These are phyloP conservation scores for Diaphora mendica DNA, from an alignment of 2,888 invertebrate species.

Conservation along the genomic window DNA sequence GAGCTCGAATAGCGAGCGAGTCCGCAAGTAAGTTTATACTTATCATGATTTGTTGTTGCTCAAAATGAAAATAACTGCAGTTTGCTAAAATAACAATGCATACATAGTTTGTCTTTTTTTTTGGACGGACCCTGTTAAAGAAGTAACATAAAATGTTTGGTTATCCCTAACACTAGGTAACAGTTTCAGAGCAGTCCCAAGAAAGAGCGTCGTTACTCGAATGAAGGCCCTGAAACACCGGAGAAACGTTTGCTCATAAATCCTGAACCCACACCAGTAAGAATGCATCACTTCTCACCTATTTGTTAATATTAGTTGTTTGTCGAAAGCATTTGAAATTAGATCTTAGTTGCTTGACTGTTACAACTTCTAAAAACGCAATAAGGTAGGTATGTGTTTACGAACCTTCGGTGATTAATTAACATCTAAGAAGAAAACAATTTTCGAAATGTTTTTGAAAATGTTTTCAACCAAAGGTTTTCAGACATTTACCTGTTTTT, in stretches of 20 bases:
- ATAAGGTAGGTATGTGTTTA: neutral
- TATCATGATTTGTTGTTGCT: constrained; percentile 30
- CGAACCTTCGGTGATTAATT: constrained; percentile 27
- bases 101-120: constrained; percentile 11
- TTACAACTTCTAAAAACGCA: constrained; percentile 26
- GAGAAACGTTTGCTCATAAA: constrained; percentile 85
- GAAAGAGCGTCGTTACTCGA: constrained; percentile 82
- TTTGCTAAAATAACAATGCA: constrained; percentile 1
- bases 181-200: constrained; percentile 84
- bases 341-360: constrained; percentile 40
- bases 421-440: neutral
- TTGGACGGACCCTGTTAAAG: constrained; percentile 46
- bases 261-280: constrained; percentile 84
- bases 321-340: constrained; percentile 26
- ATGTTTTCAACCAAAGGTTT: constrained; percentile 36
- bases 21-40: constrained; percentile 16
- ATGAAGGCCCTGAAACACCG: constrained; percentile 78
- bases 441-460: neutral
- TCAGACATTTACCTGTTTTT: constrained; percentile 26
- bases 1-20: constrained; percentile 12
- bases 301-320: constrained; percentile 34
- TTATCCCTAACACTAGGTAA: constrained; percentile 73
- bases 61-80: constrained; percentile 28
- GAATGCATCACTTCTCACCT: constrained; percentile 57
- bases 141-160: constrained; percentile 37